Evolutionary conservation across 2,113 vertebrate species (phyloP).

Genomic region (Sus scrofa): DNA sequence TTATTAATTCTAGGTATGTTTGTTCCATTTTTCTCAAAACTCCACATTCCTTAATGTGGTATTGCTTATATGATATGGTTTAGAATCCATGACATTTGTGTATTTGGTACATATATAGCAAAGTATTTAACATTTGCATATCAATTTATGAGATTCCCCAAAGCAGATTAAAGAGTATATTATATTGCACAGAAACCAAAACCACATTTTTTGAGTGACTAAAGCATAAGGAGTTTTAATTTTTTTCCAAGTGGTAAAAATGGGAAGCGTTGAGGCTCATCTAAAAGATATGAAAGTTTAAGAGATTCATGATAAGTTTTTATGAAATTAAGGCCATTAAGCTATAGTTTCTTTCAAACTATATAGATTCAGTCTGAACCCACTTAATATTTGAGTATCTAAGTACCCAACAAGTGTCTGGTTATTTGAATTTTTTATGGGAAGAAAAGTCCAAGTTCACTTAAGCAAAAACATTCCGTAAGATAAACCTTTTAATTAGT

Average conservation of each 20-base stretch:
- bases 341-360: neutral
- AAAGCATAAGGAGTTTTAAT: neutral
- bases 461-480: neutral
- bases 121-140: neutral
- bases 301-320: neutral
- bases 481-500: neutral
- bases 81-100: neutral
- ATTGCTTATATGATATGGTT: neutral
- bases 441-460: neutral
- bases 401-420: neutral
- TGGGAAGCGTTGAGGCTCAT: neutral
- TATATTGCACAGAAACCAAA: neutral
- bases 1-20: neutral
- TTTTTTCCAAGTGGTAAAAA: neutral
- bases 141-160: neutral
- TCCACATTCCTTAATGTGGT: neutral
- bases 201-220: neutral
- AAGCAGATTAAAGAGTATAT: neutral
- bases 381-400: neutral
- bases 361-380: neutral
- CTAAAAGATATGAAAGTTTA: neutral
- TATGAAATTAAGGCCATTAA: neutral
- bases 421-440: neutral
- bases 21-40: neutral
- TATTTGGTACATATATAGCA: neutral